Percentiles rank a stretch among this genome's conserved stretches.
Evolutionary conservation across 2,113 vertebrate species (phyloP).

Genomic region (Aptenodytes patagonicus): DNA sequence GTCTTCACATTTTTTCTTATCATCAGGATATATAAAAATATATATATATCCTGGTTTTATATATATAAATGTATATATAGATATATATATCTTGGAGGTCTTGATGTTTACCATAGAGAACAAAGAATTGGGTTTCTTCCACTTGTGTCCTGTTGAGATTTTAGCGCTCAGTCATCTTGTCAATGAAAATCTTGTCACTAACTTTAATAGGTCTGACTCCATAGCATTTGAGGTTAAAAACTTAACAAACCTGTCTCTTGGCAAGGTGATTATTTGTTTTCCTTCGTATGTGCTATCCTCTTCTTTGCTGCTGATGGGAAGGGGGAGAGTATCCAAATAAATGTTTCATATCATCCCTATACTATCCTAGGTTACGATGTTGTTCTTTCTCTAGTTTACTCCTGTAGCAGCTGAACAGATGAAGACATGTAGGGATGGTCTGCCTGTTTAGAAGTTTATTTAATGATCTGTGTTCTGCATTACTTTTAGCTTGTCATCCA

Average conservation of each 20-base stretch:
- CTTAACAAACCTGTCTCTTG: neutral
- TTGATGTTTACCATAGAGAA: neutral
- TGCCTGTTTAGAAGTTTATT: neutral
- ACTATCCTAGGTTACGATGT: neutral
- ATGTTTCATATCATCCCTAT: neutral
- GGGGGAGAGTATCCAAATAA: neutral
- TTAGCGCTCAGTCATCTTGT: constrained; percentile 3
- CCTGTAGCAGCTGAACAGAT: neutral
- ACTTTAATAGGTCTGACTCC: neutral
- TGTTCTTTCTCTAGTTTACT: neutral
- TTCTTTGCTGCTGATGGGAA: neutral
- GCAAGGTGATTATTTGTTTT: neutral
- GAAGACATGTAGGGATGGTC: neutral
- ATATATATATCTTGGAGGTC: neutral
- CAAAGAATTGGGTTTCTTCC: neutral
- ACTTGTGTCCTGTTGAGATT: constrained; percentile 17
- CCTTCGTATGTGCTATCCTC: neutral
- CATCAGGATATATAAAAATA: neutral
- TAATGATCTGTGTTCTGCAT: neutral
- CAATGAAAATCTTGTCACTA: neutral
- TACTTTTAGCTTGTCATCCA: neutral
- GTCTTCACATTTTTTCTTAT: neutral
- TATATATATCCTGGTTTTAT: neutral
- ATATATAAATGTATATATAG: neutral
- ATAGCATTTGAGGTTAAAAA: neutral